Conservation (phyloP, 2,888 invertebrate genomes). For the Drosophila acutilabella region DNA sequence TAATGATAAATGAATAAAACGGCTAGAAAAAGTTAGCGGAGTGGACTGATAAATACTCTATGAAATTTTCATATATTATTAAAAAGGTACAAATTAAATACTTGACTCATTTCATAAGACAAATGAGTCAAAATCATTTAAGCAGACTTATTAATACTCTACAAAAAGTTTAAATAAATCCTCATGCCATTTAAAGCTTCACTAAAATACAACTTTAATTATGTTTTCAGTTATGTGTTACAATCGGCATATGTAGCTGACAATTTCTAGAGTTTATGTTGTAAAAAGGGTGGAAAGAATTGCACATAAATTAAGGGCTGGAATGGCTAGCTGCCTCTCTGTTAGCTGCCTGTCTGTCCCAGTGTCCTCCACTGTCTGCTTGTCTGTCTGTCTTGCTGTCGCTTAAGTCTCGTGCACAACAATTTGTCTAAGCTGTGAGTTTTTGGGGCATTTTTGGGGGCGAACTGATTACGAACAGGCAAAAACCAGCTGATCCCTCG, state of each 20-base stretch:
- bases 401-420: slow-evolving; percentile 40
- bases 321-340: slow-evolving; percentile 6
- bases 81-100: too few species aligned
- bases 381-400: neutral
- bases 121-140: too few species aligned
- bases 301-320: slow-evolving; percentile 23
- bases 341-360: too few species aligned
- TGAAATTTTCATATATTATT: too few species aligned
- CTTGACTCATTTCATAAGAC: too few species aligned
- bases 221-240: neutral
- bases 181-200: too few species aligned
- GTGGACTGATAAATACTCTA: too few species aligned
- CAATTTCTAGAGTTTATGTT: neutral
- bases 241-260: slow-evolving; percentile 2
- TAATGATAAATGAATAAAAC: too few species aligned
- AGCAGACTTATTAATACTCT: too few species aligned
- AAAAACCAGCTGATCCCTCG: slow-evolving; percentile 56
- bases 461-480: slow-evolving; percentile 49
- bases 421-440: slow-evolving; percentile 48
- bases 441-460: slow-evolving; percentile 37
- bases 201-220: neutral
- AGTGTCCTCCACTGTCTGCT: too few species aligned
- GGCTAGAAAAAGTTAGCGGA: too few species aligned
- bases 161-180: too few species aligned
- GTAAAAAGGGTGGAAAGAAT: slow-evolving; percentile 9